Percentiles rank a stretch among this genome's conserved stretches.
These are phyloP conservation scores for Melanotaenia boesemani DNA, from an alignment of 2,797 vertebrate genomes.

Conservation along the genomic window DNA sequence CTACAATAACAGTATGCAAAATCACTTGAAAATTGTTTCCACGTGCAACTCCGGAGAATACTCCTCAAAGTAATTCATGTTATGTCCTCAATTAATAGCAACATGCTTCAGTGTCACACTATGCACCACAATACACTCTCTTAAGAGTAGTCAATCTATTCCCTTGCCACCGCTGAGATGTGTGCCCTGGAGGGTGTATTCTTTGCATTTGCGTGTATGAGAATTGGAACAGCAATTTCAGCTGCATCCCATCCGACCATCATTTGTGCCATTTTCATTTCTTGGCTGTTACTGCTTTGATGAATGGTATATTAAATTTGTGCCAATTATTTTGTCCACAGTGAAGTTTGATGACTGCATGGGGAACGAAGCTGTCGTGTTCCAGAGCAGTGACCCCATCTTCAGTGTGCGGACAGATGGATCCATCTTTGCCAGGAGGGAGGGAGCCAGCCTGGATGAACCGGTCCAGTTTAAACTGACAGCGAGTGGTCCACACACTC, in stretches of 20 bases:
- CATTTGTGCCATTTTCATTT: conserved; percentile 7
- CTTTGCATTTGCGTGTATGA: neutral
- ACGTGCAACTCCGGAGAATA: conserved; percentile 12
- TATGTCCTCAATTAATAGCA: conserved; percentile 35
- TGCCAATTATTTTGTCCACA: conserved; percentile 72
- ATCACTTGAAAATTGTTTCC: neutral
- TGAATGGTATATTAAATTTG: conserved; percentile 9
- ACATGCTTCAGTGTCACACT: conserved; percentile 6
- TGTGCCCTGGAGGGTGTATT: neutral
- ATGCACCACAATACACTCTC: conserved; percentile 1
- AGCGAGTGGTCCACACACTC: conserved; percentile 78
- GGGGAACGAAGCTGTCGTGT: conserved; percentile 82
- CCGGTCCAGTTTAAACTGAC: conserved; percentile 89
- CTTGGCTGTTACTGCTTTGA: conserved; percentile 1
- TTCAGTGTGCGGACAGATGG: conserved; percentile 89
- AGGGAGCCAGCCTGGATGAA: conserved; percentile 79
- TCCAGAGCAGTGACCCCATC: conserved; percentile 87
- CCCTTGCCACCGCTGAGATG: neutral
- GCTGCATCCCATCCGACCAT: neutral
- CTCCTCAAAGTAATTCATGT: conserved; percentile 12
- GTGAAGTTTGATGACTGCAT: conserved; percentile 92
- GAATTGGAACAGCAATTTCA: conserved; percentile 5
- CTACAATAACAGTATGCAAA: neutral
- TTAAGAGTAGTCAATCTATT: neutral
- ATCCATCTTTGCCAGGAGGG: conserved; percentile 84